Conservation (phyloP, 2,113 vertebrate species). For the Seriola quinqueradiata region DNA sequence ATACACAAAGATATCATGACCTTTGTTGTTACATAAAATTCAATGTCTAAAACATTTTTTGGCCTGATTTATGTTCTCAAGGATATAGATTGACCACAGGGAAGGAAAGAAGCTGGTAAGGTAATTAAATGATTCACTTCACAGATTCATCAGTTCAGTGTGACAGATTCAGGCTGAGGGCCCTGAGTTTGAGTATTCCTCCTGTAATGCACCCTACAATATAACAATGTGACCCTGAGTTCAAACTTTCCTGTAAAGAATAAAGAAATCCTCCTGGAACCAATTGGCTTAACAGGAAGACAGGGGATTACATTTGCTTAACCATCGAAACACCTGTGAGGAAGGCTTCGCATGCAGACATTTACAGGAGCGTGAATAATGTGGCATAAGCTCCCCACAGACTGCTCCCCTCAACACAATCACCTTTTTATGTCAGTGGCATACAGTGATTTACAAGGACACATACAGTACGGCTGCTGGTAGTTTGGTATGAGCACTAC, state of each 20-base stretch:
- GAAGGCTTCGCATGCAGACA: constrained; percentile 4
- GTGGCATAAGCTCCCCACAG: constrained; percentile 25
- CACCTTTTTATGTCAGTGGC: constrained; percentile 12
- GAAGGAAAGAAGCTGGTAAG: neutral
- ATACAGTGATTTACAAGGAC: constrained; percentile 7
- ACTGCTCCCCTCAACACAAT: constrained; percentile 25
- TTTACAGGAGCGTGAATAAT: constrained; percentile 49
- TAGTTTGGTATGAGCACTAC: neutral
- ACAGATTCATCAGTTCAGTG: neutral
- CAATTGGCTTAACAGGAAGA: constrained; percentile 51
- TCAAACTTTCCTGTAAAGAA: constrained; percentile 30
- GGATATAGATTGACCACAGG: neutral
- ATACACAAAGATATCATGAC: neutral
- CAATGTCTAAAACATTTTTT: neutral
- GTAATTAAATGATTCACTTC: constrained; percentile 22
- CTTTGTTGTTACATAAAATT: neutral
- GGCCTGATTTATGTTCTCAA: neutral
- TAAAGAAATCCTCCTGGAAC: constrained; percentile 46
- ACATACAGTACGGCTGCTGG: neutral
- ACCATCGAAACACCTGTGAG: constrained; percentile 53
- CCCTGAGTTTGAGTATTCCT: constrained; percentile 7
- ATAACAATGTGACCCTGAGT: constrained; percentile 34
- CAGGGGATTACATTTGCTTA: constrained; percentile 51
- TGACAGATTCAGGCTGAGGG: constrained; percentile 40
- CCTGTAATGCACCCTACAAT: neutral